Percentiles rank a stretch among this genome's conserved stretches.
These are phyloP conservation scores for Philereme transversata DNA, from an alignment of 2,888 invertebrate species.

Conservation along the genomic window DNA sequence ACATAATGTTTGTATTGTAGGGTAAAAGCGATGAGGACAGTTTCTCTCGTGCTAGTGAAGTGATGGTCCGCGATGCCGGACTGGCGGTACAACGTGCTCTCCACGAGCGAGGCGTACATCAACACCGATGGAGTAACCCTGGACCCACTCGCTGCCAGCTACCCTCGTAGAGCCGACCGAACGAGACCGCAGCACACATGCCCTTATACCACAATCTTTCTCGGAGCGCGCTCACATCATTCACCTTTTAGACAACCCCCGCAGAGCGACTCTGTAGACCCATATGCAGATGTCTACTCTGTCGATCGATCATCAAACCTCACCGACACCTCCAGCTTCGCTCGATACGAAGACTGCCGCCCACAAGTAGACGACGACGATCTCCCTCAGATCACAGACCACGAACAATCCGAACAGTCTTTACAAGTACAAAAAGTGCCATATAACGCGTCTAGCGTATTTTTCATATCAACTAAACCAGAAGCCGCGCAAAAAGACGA, in stretches of 20 bases:
- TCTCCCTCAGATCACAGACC: constrained; percentile 54
- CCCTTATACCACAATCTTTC: constrained; percentile 77
- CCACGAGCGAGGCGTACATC: constrained; percentile 80
- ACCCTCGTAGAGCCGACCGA: constrained; percentile 81
- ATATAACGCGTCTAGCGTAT: constrained; percentile 69
- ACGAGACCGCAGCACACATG: constrained; percentile 75
- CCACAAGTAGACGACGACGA: constrained; percentile 60
- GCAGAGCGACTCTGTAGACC: constrained; percentile 70
- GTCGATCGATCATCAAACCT: constrained; percentile 78
- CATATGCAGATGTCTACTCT: constrained; percentile 73
- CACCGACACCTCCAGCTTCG: constrained; percentile 79
- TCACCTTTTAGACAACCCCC: constrained; percentile 62
- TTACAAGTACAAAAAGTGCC: constrained; percentile 77
- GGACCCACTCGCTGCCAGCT: constrained; percentile 76
- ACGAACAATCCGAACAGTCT: constrained; percentile 50
- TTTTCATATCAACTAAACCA: constrained; percentile 68
- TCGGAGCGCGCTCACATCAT: constrained; percentile 64
- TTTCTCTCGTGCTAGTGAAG: constrained; percentile 54
- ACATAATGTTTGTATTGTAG: constrained; percentile 44
- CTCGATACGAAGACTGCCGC: constrained; percentile 76
- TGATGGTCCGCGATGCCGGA: constrained; percentile 80
- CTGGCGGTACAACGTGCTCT: constrained; percentile 83
- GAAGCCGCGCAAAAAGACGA: constrained; percentile 59
- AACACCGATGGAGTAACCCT: constrained; percentile 61
- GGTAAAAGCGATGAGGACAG: constrained; percentile 47